Evolutionary conservation across 2,888 invertebrate genomes (phyloP).

Genomic region (Frankliniella fusca): DNA sequence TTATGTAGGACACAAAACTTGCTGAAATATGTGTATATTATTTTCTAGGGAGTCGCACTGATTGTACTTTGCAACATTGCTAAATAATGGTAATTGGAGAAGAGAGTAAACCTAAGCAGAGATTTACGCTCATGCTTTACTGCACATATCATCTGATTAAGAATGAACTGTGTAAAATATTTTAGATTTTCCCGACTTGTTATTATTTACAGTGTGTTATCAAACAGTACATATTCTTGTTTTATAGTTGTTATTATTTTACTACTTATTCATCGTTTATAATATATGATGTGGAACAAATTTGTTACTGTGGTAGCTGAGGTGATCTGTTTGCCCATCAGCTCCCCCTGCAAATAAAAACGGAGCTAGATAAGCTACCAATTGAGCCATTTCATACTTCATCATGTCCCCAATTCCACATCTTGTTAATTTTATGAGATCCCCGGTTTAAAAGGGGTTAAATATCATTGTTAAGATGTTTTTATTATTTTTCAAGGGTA

Average conservation of each 20-base stretch:
- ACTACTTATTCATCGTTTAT: neutral
- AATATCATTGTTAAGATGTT: too few relatives aligned
- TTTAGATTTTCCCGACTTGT: neutral
- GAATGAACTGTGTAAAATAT: conserved; percentile 23
- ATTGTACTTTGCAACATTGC: conserved; percentile 19
- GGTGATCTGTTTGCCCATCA: neutral
- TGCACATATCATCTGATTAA: conserved; percentile 11
- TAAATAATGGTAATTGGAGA: neutral
- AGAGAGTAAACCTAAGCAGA: conserved; percentile 4
- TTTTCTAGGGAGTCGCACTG: conserved; percentile 12
- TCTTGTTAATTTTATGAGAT: neutral
- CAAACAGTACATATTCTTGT: neutral
- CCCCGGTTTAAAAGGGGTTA: too few relatives aligned
- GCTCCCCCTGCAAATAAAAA: neutral
- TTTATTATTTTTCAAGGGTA: neutral
- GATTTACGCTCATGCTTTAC: conserved; percentile 16
- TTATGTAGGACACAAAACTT: neutral
- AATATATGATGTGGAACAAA: conserved; percentile 6
- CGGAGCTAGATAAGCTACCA: neutral
- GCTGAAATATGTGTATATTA: conserved; percentile 18
- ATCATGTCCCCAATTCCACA: neutral
- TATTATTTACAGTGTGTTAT: conserved; percentile 13
- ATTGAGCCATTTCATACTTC: neutral
- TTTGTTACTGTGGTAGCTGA: neutral
- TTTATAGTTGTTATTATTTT: neutral